Base-by-base conservation (phyloP, 2,888 invertebrate species). In the Mesochorus sp. region DNA sequence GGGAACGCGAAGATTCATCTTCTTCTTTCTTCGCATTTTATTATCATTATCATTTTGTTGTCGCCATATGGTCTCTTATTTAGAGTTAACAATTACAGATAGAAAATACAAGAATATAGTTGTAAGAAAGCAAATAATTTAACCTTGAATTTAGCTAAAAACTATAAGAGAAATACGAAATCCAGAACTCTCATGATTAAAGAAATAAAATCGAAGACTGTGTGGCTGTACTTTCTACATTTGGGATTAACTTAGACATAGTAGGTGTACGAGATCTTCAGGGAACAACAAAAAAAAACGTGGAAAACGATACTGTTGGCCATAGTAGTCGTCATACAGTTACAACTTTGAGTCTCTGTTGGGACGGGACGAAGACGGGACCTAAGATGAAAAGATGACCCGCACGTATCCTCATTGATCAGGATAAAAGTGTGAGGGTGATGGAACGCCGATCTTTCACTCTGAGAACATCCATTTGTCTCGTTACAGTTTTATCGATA, bases 401-500 rank as follows among this genome's bases (percentile, higher is more conserved):
- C 34, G 26, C 75, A 68, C 61, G 59, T 57, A 53, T 66, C 44
- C 28, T 24, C 49, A 17, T 44, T 47, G 28, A 64, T 57, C 39
- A 42, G 44, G 57, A 47, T 55, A 51, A 34, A 51, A 73, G 62
- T 53, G 76, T 62, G 42, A 47, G 47, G 61, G 44, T 26, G 31
- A 55, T 44, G 37, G 21, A 75, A 57, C 51, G 53, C 70, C 61
- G 64, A 34, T 72, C 55, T 64, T 66, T 68, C 53, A 51, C 61
- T 12, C 12, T 19, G 47, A 28, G 42, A 6, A 86, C 85, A 87
- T 86, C 87, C 87, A 87, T 89, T 88, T 89, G 88, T 88, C 88
- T 87, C 85, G 85, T 88, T 89, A 88, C 85, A 87, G 85, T 61
- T 88, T 88, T 88, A 88, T 87, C 87, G 88, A 88, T 87, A 87